Evolutionary conservation across 2,888 invertebrate genomes (phyloP).

Genomic region (Agrochola circellaris): DNA sequence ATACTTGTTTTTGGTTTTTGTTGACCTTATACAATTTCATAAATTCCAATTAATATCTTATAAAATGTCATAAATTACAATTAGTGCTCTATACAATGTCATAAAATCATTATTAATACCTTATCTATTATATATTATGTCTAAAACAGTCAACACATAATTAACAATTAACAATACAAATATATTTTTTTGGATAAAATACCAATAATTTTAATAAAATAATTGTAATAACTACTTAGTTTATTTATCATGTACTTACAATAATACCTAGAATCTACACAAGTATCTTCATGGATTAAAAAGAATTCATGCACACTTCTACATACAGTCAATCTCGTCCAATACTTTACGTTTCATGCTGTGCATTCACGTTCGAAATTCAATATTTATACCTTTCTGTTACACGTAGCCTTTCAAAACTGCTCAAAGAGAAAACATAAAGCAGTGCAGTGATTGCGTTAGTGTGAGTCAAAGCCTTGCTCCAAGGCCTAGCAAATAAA

Average conservation of each 20-base stretch:
- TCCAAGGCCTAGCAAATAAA: conserved; percentile 36
- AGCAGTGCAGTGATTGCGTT: conserved; percentile 33
- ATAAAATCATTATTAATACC: too few species aligned
- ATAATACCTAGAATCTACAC: background rate
- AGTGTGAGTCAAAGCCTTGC: conserved; percentile 42
- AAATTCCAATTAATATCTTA: too few species aligned
- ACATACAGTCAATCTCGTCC: background rate
- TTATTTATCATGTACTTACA: background rate
- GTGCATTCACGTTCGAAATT: background rate
- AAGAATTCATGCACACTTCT: background rate
- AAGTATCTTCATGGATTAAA: background rate
- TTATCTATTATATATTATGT: too few species aligned
- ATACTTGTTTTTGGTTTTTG: background rate
- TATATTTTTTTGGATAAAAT: too few species aligned
- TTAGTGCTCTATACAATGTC: too few species aligned
- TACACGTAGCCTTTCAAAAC: conserved; percentile 16
- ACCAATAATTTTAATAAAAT: too few species aligned
- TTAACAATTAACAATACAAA: too few species aligned
- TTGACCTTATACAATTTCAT: background rate
- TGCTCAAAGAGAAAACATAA: conserved; percentile 41
- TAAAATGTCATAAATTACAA: too few species aligned
- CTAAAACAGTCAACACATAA: too few species aligned
- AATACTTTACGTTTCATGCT: background rate
- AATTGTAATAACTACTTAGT: background rate
- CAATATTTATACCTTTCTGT: conserved; percentile 7